phyloP scores from a whole-genome alignment of 2,888 invertebrate genomes.

The Leucophenga maculata region DNA sequence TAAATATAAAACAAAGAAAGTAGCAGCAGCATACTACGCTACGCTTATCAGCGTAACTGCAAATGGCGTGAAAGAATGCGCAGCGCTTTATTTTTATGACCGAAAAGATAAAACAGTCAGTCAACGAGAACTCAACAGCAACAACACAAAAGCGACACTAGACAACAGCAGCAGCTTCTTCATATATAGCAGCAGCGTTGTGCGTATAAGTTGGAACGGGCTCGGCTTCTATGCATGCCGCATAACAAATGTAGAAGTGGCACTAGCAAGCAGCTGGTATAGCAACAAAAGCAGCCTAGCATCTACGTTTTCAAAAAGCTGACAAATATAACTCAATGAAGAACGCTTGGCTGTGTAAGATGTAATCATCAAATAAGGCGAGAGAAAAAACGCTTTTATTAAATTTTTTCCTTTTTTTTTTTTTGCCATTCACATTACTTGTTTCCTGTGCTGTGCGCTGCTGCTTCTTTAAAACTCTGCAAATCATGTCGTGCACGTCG shows the following conservation, averaged over 20 bases:
- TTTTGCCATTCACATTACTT: slow-evolving; percentile 33
- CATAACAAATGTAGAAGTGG: slow-evolving; percentile 46
- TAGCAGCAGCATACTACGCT: no score
- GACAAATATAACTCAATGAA: slow-evolving; percentile 32
- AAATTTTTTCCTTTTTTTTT: slow-evolving; percentile 53
- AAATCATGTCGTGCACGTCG: slow-evolving; percentile 35
- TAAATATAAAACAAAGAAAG: slow-evolving; percentile 30
- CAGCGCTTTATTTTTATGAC: slow-evolving; percentile 64
- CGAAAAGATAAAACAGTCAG: slow-evolving; percentile 53
- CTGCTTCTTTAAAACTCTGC: slow-evolving; percentile 27
- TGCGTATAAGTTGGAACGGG: slow-evolving; percentile 36
- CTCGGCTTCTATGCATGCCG: slow-evolving; percentile 61
- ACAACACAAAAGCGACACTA: neutral
- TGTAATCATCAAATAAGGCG: slow-evolving; percentile 49
- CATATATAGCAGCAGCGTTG: neutral
- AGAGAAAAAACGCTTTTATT: slow-evolving; percentile 52
- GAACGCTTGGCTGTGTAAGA: slow-evolving; percentile 36
- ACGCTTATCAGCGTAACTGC: slow-evolving; percentile 62
- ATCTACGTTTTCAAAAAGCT: slow-evolving; percentile 24
- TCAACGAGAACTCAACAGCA: slow-evolving; percentile 5
- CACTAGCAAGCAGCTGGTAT: slow-evolving; percentile 19
- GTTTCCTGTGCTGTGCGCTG: slow-evolving; percentile 19
- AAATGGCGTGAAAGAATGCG: slow-evolving; percentile 66
- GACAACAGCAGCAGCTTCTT: no score
- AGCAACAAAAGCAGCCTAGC: slow-evolving; percentile 39